Evolutionary conservation across 2,797 vertebrate species (phyloP), one percentile per base, ranked within the genome.

Genomic region (Apodemus agrarius): DNA sequence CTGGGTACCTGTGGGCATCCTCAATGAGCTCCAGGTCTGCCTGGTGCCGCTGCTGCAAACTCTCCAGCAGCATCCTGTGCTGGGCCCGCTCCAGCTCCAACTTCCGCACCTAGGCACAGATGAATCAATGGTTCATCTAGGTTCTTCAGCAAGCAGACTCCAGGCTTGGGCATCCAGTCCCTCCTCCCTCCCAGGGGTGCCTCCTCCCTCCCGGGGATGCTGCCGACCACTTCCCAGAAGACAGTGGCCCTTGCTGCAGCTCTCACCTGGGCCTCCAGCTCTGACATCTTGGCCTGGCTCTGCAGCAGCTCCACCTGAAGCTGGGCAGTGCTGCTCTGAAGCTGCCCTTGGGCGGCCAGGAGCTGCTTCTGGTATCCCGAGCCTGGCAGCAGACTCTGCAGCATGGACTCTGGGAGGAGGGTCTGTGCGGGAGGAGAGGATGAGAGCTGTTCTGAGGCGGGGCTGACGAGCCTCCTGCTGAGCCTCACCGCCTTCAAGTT

Each of bases 211-310:
- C 34, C 13, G 37, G 69, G 17, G 37, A n/a, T 11, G 34, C 52
- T 46, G 26, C 37, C 46, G 8, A 0, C 63, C 43, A 67, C 57
- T 43, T 24, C 40, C 11, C 31, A 12, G 7, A 37, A 93, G 2
- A 24, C 40, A 6, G 65, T 26, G 2, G 4, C 12, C 0, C 1
- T 43, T 59, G 72, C 72, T 31, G 67, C 17, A 1, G 1, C n/a
- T 22, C 84, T 80, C 93, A 99, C 99, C 99, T 99, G 99, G 96
- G 98, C 98, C 97, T 99, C 99, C 97, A 99, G 98, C 97, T 99
- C 99, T 9, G 98, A 97, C 94, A 99, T 94, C 72, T 65, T 98
- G 65, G 98, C 97, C 97, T 99, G 99, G 84, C 98, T 95, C 6
- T 98, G 98, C 86, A 98, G 94, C 14, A 99, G 98, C 9, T 96